These are phyloP conservation scores for Dryadula phaetusa DNA, from an alignment of 2,888 invertebrate genomes.

Conservation along the genomic window DNA sequence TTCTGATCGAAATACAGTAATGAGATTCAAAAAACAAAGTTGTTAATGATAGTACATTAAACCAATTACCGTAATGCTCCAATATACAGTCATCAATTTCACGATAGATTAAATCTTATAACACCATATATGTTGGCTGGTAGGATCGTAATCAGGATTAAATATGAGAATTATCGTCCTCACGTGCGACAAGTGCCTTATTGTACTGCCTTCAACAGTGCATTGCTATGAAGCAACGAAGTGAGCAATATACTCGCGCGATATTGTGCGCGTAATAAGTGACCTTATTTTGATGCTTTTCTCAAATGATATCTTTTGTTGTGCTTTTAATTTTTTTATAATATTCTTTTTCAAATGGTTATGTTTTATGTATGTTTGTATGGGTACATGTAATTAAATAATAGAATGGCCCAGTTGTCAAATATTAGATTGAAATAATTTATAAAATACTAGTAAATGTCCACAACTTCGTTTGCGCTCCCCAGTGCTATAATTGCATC, in stretches of 20 bases:
- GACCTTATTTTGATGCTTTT: slow-evolving; percentile 65
- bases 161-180: slow-evolving; percentile 42
- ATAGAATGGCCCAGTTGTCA: neutral
- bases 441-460: too few species aligned
- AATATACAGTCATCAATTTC: slow-evolving; percentile 4
- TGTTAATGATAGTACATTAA: neutral
- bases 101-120: slow-evolving; percentile 23
- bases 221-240: slow-evolving; percentile 56
- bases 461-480: too few species aligned
- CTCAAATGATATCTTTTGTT: slow-evolving; percentile 55
- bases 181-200: slow-evolving; percentile 45
- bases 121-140: slow-evolving; percentile 4
- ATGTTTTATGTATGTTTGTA: slow-evolving; percentile 1
- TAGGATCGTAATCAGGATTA: slow-evolving; percentile 35
- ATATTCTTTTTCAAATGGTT: slow-evolving; percentile 15
- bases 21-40: neutral
- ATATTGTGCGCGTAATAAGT: slow-evolving; percentile 65
- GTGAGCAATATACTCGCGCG: slow-evolving; percentile 55
- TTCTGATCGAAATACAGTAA: neutral
- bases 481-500: too few species aligned
- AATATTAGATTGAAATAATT: neutral
- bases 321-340: slow-evolving; percentile 37
- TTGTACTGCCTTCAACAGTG: slow-evolving; percentile 50
- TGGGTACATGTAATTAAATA: neutral
- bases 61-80: slow-evolving; percentile 14